These are phyloP conservation scores for Heliconius sara DNA, from an alignment of 2,888 invertebrate species.

Conservation along the genomic window DNA sequence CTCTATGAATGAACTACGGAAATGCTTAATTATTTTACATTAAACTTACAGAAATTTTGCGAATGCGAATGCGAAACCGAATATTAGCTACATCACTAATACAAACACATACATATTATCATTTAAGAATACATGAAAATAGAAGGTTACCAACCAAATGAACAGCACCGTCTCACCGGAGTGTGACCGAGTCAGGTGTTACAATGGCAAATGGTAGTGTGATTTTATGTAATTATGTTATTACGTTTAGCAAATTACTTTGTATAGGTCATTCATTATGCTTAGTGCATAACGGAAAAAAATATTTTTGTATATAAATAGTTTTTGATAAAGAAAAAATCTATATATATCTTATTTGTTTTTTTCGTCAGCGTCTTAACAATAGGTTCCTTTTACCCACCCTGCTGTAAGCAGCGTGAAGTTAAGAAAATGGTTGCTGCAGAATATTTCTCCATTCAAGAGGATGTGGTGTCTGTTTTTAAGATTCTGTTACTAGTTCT, in stretches of 20 bases:
- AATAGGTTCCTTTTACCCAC: too few species aligned
- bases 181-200: constrained; percentile 58
- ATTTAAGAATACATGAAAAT: not conserved
- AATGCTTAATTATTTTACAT: too few species aligned
- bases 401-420: too few species aligned
- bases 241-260: constrained; percentile 42
- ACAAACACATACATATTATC: not conserved
- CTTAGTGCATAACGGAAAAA: constrained; percentile 22
- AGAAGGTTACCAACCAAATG: constrained; percentile 9
- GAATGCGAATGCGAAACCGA: not conserved
- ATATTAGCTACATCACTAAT: too few species aligned
- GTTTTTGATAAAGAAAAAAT: not conserved
- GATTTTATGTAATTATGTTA: constrained; percentile 45
- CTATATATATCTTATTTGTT: too few species aligned
- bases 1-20: too few species aligned
- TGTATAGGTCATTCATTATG: constrained; percentile 43
- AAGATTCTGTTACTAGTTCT: too few species aligned
- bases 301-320: not conserved
- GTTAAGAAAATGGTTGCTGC: too few species aligned
- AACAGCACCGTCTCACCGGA: constrained; percentile 45
- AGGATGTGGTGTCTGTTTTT: too few species aligned
- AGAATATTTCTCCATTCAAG: too few species aligned
- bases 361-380: too few species aligned
- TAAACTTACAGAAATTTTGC: not conserved
- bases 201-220: constrained; percentile 37